Evolutionary conservation across 1,140 invertebrate genomes (phyloP).

Genomic region (Andrena cerasifolii): DNA sequence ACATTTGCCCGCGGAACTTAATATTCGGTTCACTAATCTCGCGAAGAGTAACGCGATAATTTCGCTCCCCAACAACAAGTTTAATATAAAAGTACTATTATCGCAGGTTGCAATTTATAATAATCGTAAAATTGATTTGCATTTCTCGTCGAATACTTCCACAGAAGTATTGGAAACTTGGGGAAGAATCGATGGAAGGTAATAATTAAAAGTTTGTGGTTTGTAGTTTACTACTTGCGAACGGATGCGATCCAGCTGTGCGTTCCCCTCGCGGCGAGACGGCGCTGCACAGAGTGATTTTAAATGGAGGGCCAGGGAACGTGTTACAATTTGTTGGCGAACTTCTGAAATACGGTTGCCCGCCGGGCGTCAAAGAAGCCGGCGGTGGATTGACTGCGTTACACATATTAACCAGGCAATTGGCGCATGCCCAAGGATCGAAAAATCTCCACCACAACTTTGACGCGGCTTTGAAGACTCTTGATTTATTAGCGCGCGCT

Average conservation of each 20-base stretch:
- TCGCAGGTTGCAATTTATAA: too few species aligned
- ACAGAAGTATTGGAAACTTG: not conserved
- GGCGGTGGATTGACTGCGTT: constrained; percentile 78
- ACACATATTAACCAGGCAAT: constrained; percentile 76
- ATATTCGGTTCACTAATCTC: not conserved
- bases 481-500: constrained; percentile 73
- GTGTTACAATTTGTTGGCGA: constrained; percentile 73
- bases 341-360: constrained; percentile 76
- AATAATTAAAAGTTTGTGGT: not conserved
- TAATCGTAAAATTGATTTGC: not conserved
- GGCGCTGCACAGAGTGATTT: constrained; percentile 77
- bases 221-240: constrained; percentile 72
- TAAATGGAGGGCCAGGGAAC: constrained; percentile 71
- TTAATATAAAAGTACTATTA: not conserved
- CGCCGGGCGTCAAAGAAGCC: constrained; percentile 77
- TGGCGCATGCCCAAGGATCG: constrained; percentile 66
- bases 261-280: constrained; percentile 79
- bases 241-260: constrained; percentile 77
- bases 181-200: not conserved
- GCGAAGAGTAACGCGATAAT: not conserved
- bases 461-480: constrained; percentile 71
- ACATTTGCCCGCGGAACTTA: not conserved
- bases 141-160: not conserved
- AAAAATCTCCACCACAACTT: constrained; percentile 70
- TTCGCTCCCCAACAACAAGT: not conserved